Evolutionary conservation across 2,113 vertebrate genomes (phyloP).

Genomic region (Rhinoderma darwinii): DNA sequence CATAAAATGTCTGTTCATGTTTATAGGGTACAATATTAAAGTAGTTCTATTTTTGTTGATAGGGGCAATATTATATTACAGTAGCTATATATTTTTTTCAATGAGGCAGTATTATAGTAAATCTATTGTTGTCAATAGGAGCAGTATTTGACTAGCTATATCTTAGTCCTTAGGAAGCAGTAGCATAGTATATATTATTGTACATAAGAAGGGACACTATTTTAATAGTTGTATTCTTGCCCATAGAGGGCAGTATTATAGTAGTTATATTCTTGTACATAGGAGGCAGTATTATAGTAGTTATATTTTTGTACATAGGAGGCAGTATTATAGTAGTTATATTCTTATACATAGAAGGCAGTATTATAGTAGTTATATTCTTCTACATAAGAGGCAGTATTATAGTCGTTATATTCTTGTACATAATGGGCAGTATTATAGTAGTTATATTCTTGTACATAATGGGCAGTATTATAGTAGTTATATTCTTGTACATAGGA

Average conservation of each 20-base stretch:
- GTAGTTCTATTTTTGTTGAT: neutral
- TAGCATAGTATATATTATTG: too few species aligned
- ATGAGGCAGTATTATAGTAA: neutral
- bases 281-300: too few species aligned
- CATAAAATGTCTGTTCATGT: too few species aligned
- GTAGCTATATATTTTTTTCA: neutral
- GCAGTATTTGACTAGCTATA: too few species aligned
- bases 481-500: neutral
- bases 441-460: too few species aligned
- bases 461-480: conserved; percentile 7
- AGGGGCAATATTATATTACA: neutral
- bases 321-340: neutral
- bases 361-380: neutral
- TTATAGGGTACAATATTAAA: neutral
- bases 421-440: too few species aligned
- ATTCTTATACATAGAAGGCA: neutral
- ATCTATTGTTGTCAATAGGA: too few species aligned
- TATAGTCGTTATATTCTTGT: neutral
- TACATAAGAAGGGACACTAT: too few species aligned
- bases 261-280: neutral
- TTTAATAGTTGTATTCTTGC: too few species aligned
- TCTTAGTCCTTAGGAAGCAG: too few species aligned
- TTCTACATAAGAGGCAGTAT: neutral
- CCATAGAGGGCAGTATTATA: too few species aligned
- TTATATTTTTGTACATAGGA: too few species aligned